Evolutionary conservation across 2,113 vertebrate species (phyloP), one percentile per base, ranked within the genome.

Genomic region (Tricholaema leucomelas): DNA sequence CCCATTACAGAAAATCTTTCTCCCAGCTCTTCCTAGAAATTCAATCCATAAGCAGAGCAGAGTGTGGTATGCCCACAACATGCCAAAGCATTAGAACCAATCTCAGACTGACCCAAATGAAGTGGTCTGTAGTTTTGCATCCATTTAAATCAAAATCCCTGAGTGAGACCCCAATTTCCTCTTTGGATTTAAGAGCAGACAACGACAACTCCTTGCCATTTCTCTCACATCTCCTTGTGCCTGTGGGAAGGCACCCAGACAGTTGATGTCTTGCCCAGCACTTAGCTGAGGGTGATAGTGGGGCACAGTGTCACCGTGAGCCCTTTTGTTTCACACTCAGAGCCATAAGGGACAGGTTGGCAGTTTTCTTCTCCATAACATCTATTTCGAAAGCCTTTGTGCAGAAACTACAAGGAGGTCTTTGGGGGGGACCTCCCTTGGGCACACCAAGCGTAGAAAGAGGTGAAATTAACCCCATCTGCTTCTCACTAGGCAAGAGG

Each of bases 391-490:
- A 38, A 77, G 10, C 36, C 42, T 66, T 72, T 7, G 8, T 17
- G 11, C 30, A 38, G 66, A 48, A 74, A 61, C 27, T 5, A 12
- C 1, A 2, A 59, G 20, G 4, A n/a, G 31, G 18, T 65, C 20
- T 58, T 48, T 2, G 8, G 35, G 10, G 8, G 35, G 10, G 75
- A 1, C 10, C 30, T 48, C 30, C 12, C 6, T 15, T 3, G 2
- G 25, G 7, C 0, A 1, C 11, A 20, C 0, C 0, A 6, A 58
- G 23, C 6, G 0, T 2, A 2, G 0, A 0, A 52, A 38, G 17
- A 73, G 35, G 21, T 44, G 36, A 63, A 77, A 76, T 72, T 18
- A 42, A 52, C 14, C 44, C 10, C 0, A 4, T 0, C 11, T 2
- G 33, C 70, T 81, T 28, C 24, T 16, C 44, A 20, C 12, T 20